A percentile compares a stretch with the other conserved stretches of the same genome.
These are phyloP conservation scores for Ophonus ardosiacus DNA, from an alignment of 2,888 invertebrate genomes.

Conservation along the genomic window DNA sequence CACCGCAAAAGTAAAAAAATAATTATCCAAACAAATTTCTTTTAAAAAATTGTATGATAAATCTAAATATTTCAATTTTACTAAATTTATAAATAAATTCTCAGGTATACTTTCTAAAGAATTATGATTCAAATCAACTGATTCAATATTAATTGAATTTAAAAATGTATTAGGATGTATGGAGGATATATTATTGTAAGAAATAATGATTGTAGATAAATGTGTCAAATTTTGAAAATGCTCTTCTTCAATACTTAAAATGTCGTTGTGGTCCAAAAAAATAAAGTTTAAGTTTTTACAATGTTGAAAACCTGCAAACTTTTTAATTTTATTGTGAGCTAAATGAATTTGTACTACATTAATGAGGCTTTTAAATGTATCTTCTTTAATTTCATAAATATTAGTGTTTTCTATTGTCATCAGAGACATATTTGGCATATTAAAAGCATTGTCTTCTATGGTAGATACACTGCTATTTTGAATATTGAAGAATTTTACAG, in stretches of 20 bases:
- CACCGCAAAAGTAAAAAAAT: not conserved
- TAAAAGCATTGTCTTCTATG: not conserved
- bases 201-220: slow-evolving; percentile 77
- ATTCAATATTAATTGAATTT: not conserved
- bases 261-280: slow-evolving; percentile 68
- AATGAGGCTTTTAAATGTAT: not conserved
- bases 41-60: slow-evolving; percentile 4
- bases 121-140: slow-evolving; percentile 63
- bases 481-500: not conserved
- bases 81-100: not conserved
- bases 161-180: slow-evolving; percentile 69
- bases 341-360: not conserved
- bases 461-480: not conserved
- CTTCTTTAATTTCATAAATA: not conserved
- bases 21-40: not conserved
- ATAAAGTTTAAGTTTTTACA: not conserved
- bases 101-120: slow-evolving; percentile 77
- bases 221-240: slow-evolving; percentile 79
- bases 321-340: not conserved
- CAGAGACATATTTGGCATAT: not conserved
- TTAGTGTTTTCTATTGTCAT: not conserved
- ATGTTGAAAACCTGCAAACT: not conserved
- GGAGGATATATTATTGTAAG: slow-evolving; percentile 79
- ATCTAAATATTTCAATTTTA: not conserved
- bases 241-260: slow-evolving; percentile 79